Percentiles rank a stretch among this genome's conserved stretches.
Conservation (phyloP, 1,140 invertebrate genomes). For the Cecropterus lyciades region DNA sequence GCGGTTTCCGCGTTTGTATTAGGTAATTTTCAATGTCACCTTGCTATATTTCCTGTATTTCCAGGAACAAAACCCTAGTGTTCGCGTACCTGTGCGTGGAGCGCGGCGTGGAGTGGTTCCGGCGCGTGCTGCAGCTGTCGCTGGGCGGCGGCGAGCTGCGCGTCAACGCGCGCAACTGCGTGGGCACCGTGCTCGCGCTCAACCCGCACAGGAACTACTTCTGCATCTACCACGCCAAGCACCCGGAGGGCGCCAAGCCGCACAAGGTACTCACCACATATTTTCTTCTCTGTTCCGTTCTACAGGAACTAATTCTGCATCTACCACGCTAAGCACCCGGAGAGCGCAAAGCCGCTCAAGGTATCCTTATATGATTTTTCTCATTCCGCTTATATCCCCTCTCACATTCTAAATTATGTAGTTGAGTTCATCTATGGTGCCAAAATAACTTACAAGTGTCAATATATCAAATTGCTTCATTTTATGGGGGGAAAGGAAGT, state of each 20-base stretch:
- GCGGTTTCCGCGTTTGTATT: too few relatives aligned
- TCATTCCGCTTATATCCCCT: too few relatives aligned
- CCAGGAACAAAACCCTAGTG: slow-evolving; percentile 94
- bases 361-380: too few relatives aligned
- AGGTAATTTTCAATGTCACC: too few relatives aligned
- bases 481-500: too few relatives aligned
- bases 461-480: too few relatives aligned
- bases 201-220: slow-evolving; percentile 99
- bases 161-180: slow-evolving; percentile 98
- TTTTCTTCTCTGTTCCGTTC: too few relatives aligned
- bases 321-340: slow-evolving; percentile 96
- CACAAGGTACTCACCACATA: slow-evolving; percentile 86
- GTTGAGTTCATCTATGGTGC: too few relatives aligned
- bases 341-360: slow-evolving; percentile 85
- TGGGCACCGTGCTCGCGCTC: slow-evolving; percentile 97
- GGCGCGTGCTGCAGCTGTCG: slow-evolving; percentile 93
- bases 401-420: too few relatives aligned
- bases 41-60: too few relatives aligned
- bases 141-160: slow-evolving; percentile 92
- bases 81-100: slow-evolving; percentile 97
- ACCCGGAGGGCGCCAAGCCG: slow-evolving; percentile 85
- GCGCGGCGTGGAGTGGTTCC: slow-evolving; percentile 96
- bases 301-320: too few relatives aligned
- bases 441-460: too few relatives aligned
- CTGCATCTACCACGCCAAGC: slow-evolving; percentile 99